Evolutionary conservation across 2,888 invertebrate genomes (phyloP), one percentile per base, ranked within the genome.

Genomic region (Chymomyza fuscimana): DNA sequence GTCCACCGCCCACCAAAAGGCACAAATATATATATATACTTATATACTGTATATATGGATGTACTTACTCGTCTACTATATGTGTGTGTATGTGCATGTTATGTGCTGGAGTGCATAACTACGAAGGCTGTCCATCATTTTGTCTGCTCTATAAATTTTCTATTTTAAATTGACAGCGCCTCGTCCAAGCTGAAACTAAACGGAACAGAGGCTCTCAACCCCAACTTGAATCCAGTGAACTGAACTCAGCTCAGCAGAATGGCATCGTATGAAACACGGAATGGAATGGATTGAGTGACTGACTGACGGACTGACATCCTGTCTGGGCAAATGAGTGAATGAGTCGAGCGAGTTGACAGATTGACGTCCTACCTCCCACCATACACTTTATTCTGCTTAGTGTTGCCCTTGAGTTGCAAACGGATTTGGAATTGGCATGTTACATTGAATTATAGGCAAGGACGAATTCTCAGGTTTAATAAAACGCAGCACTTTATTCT

Each of bases 91-190:
- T 54, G 36, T 64, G 32, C 2, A 10, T 52, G 63, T 51, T 29
- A 15, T 36, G 65, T 50, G 70, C 64, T 76, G 74, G 63, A 70
- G 70, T 67, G 69, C 70, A 79, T 78, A 79, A 78, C 80, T 81
- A 72, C 85, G 83, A 87, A 81, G 89, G 86, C 90, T 91, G 91
- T 90, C 91, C 90, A 91, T 91, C 91, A 91, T 87, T 89, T 87
- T 89, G 89, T 90, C 89, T 90, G 81, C 86, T 89, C 89, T 86
- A 89, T 87, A 90, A 90, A 90, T 90, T 89, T 89, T 89, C 86
- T 88, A 89, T 90, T 89, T 90, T 89, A 90, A 90, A 89, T 89
- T 89, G 89, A 89, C 90, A 90, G 90, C 84, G 82, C 85, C 89
- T 89, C 88, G 86, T 87, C 86, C 86, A 76, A 89, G 83, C 89